Percentiles rank a stretch among this genome's conserved stretches.
These are phyloP conservation scores for Drosophila lacteicornis DNA, from an alignment of 1,140 invertebrate genomes.

Conservation along the genomic window DNA sequence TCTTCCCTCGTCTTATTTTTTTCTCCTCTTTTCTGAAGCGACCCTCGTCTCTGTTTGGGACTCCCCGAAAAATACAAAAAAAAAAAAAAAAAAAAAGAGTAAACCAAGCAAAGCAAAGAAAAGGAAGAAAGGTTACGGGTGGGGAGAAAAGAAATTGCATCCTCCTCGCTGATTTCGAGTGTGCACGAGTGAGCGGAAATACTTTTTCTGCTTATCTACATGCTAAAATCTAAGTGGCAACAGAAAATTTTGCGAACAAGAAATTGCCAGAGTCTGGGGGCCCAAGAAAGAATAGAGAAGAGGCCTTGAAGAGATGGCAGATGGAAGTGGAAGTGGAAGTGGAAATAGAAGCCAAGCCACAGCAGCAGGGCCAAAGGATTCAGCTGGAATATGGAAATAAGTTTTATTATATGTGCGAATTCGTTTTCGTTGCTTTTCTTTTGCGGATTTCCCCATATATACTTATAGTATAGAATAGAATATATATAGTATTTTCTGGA, in stretches of 20 bases:
- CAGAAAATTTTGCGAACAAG: constrained; percentile 48
- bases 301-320: constrained; percentile 1
- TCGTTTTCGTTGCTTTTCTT: constrained; percentile 20
- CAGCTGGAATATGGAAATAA: constrained; percentile 61
- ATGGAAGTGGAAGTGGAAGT: neutral
- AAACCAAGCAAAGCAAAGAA: neutral
- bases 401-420: constrained; percentile 67
- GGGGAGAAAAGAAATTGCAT: constrained; percentile 49
- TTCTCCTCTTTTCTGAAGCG: constrained; percentile 4
- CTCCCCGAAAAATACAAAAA: neutral
- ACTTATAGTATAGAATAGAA: neutral
- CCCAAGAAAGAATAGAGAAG: constrained; percentile 20
- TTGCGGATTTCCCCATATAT: constrained; percentile 25
- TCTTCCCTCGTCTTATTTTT: constrained; percentile 11
- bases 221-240: constrained; percentile 78
- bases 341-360: constrained; percentile 21
- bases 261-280: constrained; percentile 32
- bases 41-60: constrained; percentile 33
- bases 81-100: neutral
- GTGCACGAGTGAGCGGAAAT: constrained; percentile 69
- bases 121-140: constrained; percentile 16
- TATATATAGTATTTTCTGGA: constrained; percentile 3
- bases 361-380: constrained; percentile 34
- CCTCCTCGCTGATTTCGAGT: constrained; percentile 52
- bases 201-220: constrained; percentile 71